Conservation (phyloP, 2,797 vertebrate genomes). For the Margarornis squamiger region DNA sequence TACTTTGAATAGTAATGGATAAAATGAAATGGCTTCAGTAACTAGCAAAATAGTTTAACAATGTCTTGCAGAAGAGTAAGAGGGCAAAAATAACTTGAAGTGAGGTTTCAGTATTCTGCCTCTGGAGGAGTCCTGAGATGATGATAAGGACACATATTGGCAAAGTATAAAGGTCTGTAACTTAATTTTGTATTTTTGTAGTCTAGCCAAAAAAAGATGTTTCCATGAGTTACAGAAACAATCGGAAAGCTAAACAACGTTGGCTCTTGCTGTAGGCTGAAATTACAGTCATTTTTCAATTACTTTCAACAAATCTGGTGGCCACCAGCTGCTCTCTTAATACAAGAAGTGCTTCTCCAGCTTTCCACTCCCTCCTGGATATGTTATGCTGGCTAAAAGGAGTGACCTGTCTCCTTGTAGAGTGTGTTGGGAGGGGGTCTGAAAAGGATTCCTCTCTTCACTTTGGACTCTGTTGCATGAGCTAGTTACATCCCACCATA, state of each 20-base stretch:
- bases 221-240: neutral
- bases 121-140: neutral
- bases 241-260: neutral
- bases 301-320: slow-evolving; percentile 17
- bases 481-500: neutral
- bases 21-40: neutral
- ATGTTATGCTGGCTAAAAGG: neutral
- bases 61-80: neutral
- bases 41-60: neutral
- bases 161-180: neutral
- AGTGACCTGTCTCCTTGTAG: neutral
- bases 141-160: neutral
- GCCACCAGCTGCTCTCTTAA: neutral
- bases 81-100: neutral
- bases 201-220: neutral
- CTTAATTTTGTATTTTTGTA: neutral
- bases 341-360: neutral
- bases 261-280: neutral
- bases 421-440: neutral
- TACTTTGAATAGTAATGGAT: neutral
- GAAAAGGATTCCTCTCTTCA: neutral
- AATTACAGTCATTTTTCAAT: slow-evolving; percentile 42
- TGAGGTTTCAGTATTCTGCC: neutral
- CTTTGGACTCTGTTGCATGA: neutral
- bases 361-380: neutral